Conservation (phyloP, 2,888 invertebrate genomes). For the Notodonta dromedarius region DNA sequence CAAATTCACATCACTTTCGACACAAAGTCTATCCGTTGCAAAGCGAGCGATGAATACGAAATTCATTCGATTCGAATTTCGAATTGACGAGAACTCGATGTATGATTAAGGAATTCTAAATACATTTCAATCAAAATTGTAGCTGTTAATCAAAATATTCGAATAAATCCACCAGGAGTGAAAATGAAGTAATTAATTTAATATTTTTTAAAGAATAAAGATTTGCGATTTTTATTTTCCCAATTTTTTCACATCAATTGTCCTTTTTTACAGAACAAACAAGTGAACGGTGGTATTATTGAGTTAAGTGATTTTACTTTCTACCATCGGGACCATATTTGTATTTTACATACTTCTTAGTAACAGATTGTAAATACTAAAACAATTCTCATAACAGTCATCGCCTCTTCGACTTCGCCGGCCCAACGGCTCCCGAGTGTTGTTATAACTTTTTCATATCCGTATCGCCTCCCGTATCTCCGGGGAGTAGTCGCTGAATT, state of each 20-base stretch:
- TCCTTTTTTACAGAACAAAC: too few species aligned
- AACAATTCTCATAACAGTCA: neutral
- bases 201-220: too few species aligned
- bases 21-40: neutral
- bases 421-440: neutral
- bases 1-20: neutral
- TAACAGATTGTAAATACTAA: neutral
- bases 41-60: constrained; percentile 4
- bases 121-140: neutral
- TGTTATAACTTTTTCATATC: constrained; percentile 13
- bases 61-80: neutral
- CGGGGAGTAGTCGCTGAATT: constrained; percentile 11
- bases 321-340: too few species aligned
- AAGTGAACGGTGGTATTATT: too few species aligned
- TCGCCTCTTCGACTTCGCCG: neutral
- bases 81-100: neutral
- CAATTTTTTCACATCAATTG: too few species aligned
- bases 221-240: too few species aligned
- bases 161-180: neutral
- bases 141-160: too few species aligned
- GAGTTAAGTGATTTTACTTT: too few species aligned
- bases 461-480: constrained; percentile 4
- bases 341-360: too few species aligned
- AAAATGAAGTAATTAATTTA: neutral
- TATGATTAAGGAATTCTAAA: neutral